Evolutionary conservation across 1,140 invertebrate species (phyloP), one percentile per base, ranked within the genome.

Genomic region (Himalopsyche phryganea): DNA sequence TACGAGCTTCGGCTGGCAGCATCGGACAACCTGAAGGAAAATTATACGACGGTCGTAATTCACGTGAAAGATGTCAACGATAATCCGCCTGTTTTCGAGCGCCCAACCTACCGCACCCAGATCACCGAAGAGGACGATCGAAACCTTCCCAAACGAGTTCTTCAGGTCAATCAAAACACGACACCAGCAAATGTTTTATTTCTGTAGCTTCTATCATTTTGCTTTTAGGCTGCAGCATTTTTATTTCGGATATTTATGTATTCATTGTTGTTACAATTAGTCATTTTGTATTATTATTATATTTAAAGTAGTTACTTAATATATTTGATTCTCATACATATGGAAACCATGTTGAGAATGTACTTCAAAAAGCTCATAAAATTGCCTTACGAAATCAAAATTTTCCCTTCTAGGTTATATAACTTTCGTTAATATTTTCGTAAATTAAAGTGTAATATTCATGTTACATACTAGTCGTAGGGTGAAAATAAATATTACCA

Each of bases 51-150:
- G 6, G 93, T 96, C 33, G 91, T 96, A 65, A 96, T 96, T 67
- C 91, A 95, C 75, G 92, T 96, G 60, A 95, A 95, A 78, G 93
- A 95, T 70, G 92, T 95, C 45, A 96, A 96, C 74, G 92, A 96
- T 77, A 90, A 90, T 74, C 81, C 81, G 13, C 75, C 75, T 5
- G 75, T 79, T 53, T 96, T 96, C 75, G 92, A 96, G 76, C 81
- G 92, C 60, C 93, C 93, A 19, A 95, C 91, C 45, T 96, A 96
- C 77, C 85, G 92, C 67, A 94, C 93, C 6, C 92, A 95, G 77
- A 96, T 96, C 74, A 96, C 92, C 3, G 93, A 96, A 73, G 94
- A 96, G 75, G 92, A 96, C 71, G 93, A 96, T 80, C 82, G 92
- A 63, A 94, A 92, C 77, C 82, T 96, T 66, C 94, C 94, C 50